Base-by-base conservation (phyloP, 37 sponge, comb jelly and placozoan species). In the Hexactinellida sp. region DNA sequence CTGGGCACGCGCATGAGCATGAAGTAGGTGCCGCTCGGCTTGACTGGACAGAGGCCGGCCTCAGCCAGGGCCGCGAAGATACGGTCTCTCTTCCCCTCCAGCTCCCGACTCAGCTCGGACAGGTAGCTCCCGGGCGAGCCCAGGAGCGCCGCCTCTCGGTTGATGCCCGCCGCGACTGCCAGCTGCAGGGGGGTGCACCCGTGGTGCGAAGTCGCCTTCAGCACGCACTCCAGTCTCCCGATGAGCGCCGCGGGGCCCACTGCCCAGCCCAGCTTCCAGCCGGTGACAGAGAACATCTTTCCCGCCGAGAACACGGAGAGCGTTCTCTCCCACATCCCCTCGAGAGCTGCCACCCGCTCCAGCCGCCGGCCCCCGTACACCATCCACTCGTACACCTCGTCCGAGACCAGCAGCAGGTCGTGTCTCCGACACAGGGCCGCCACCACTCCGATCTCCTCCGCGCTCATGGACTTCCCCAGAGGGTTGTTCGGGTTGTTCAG, bases 321-420 rank as follows among this genome's bases (percentile, higher is more conserved):
- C 19, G 94, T 93, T 36, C 99, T 91, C 87, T 98, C 96, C 93
- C 94, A 95, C 99, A 98, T 98, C 0, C 93, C 99, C 38, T 97
- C 93, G 19, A 96, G 87, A 0, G 97, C 90, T 63, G 97, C 97
- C 37, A 95, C 95, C 55, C 87, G 85, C 83, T 89, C 83, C 85
- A 92, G 96, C 63, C 88, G 63, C 24, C n/a, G 54, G 0, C 92
- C 94, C 24, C 86, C 84, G 55, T 91, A 96, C 30, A 92, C 89
- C 84, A 98, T 87, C 93, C 96, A 92, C 87, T 98, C 96, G 38
- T 98, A 98, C 88, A 98, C 99, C 54, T 98, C 99, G 83, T 98
- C 99, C 84, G 92, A 93, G 54, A 98, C 39, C 87, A 95, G 90
- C n/a, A 98, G 39, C 0, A 95, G 91, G 83, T 95, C 89, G 85